phyloP scores from a whole-genome alignment of 1,140 invertebrate species.

The Monochamus saltuarius region DNA sequence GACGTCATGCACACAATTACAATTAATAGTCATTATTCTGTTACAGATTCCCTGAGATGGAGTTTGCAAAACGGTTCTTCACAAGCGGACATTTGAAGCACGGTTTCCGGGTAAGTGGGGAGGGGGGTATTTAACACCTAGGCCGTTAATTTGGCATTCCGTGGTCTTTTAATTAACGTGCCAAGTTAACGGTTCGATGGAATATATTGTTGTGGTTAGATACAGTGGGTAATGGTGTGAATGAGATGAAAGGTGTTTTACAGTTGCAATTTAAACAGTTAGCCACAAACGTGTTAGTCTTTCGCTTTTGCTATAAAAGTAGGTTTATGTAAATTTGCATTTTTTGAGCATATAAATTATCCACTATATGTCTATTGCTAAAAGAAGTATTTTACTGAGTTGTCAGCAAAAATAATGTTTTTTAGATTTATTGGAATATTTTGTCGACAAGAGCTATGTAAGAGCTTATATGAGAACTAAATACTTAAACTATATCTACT shows the following conservation, averaged over 20 bases:
- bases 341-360: too few relatives aligned
- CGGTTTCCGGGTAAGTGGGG: slow-evolving; percentile 2
- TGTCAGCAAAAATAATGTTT: too few relatives aligned
- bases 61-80: slow-evolving; percentile 44
- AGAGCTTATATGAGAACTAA: too few relatives aligned
- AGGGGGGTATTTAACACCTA: neutral
- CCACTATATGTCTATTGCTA: too few relatives aligned
- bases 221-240: neutral
- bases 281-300: too few relatives aligned
- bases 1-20: slow-evolving; percentile 35
- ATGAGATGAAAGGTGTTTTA: slow-evolving; percentile 5
- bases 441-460: too few relatives aligned
- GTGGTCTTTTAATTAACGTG: slow-evolving; percentile 2
- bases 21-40: neutral
- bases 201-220: slow-evolving; percentile 9
- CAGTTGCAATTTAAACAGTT: too few relatives aligned
- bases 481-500: too few relatives aligned
- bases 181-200: slow-evolving; percentile 5
- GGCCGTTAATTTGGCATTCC: neutral
- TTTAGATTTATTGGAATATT: too few relatives aligned
- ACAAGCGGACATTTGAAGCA: slow-evolving; percentile 12
- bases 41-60: slow-evolving; percentile 27
- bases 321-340: too few relatives aligned
- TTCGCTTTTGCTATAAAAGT: too few relatives aligned
- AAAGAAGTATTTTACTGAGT: too few relatives aligned